Percentiles rank a stretch among this genome's conserved stretches.
Conservation (phyloP, 2,113 vertebrate species). For the Arizona elegans region DNA sequence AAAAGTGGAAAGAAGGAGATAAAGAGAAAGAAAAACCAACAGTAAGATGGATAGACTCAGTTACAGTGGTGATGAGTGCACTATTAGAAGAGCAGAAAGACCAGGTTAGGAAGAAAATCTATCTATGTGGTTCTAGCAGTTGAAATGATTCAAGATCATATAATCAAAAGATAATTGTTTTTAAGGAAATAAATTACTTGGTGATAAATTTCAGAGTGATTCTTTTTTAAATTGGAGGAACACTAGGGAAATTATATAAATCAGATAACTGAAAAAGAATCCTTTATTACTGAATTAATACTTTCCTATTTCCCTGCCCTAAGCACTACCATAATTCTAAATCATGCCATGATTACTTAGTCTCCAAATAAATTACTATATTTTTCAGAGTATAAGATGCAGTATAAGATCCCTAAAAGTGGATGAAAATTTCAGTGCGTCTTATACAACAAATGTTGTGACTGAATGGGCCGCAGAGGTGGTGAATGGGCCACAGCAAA, state of each 20-base stretch:
- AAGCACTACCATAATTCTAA: not conserved
- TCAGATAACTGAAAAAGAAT: constrained; percentile 10
- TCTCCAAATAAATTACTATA: constrained; percentile 16
- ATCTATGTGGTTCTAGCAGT: not conserved
- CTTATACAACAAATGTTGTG: too few relatives aligned
- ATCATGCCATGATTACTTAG: constrained; percentile 5
- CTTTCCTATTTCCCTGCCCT: constrained; percentile 4
- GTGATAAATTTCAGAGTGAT: not conserved
- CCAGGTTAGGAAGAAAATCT: not conserved
- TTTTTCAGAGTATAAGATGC: too few relatives aligned
- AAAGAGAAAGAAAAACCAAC: not conserved
- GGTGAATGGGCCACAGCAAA: too few relatives aligned
- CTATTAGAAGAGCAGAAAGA: not conserved
- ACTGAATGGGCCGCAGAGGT: too few relatives aligned
- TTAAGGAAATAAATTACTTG: constrained; percentile 9
- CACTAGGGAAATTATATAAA: constrained; percentile 22
- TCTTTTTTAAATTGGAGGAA: not conserved
- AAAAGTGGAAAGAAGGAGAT: not conserved
- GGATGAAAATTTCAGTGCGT: too few relatives aligned
- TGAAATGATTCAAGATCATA: not conserved
- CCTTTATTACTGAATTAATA: constrained; percentile 16
- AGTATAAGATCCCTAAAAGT: too few relatives aligned
- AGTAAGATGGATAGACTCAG: not conserved
- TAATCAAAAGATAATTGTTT: not conserved
- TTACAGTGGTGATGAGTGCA: not conserved